A percentile compares a stretch with the other conserved stretches of the same genome.
These are phyloP conservation scores for Tetragonula carbonaria DNA, from an alignment of 2,888 invertebrate genomes.

Conservation along the genomic window DNA sequence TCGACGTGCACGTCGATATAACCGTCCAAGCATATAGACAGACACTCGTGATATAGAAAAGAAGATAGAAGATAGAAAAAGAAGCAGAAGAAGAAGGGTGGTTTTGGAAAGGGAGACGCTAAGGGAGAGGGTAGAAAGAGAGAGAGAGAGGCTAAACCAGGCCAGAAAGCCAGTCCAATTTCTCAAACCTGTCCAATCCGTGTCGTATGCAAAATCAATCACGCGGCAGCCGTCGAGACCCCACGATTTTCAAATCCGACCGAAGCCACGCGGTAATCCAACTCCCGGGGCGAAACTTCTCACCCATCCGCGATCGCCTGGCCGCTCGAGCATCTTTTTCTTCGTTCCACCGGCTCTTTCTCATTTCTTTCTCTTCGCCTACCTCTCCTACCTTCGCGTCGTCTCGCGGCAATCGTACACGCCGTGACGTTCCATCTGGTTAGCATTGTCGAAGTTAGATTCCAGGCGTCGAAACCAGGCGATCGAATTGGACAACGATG, in stretches of 20 bases:
- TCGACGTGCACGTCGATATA: slow-evolving; percentile 44
- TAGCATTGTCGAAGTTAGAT: slow-evolving; percentile 37
- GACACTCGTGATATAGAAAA: slow-evolving; percentile 62
- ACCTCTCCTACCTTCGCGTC: slow-evolving; percentile 16
- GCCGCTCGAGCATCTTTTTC: slow-evolving; percentile 48
- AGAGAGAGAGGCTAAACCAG: slow-evolving; percentile 61
- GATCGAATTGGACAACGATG: neutral
- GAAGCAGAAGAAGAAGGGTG: slow-evolving; percentile 14
- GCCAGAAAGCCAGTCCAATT: slow-evolving; percentile 82
- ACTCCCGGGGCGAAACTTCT: slow-evolving; percentile 69
- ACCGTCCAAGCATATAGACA: slow-evolving; percentile 65
- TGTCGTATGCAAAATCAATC: slow-evolving; percentile 84
- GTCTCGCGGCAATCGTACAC: slow-evolving; percentile 18
- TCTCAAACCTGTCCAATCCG: slow-evolving; percentile 84
- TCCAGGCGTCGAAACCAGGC: slow-evolving; percentile 20
- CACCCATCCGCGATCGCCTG: slow-evolving; percentile 60
- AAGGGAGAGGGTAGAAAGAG: slow-evolving; percentile 55
- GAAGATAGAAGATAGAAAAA: slow-evolving; percentile 37
- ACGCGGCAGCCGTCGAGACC: slow-evolving; percentile 68
- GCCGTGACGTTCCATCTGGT: slow-evolving; percentile 3
- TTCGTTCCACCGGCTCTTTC: slow-evolving; percentile 24
- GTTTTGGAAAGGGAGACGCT: slow-evolving; percentile 35
- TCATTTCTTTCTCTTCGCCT: slow-evolving; percentile 24
- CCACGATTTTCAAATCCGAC: slow-evolving; percentile 77
- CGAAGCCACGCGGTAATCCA: slow-evolving; percentile 74